These are phyloP conservation scores for Myripristis murdjan DNA, from an alignment of 2,797 vertebrate species.

Conservation along the genomic window DNA sequence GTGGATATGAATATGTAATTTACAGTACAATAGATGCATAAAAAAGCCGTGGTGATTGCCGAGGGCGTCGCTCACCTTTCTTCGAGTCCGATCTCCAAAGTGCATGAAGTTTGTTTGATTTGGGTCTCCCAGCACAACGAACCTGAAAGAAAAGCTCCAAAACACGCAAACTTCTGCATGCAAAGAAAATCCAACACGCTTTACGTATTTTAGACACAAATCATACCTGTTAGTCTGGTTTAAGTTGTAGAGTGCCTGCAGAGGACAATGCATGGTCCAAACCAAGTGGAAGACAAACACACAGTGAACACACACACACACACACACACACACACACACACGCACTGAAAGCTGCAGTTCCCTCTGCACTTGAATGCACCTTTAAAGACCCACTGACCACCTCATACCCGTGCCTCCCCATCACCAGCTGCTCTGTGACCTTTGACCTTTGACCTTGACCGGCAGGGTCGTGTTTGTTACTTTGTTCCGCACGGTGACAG, in stretches of 20 bases:
- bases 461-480: slow-evolving; percentile 9
- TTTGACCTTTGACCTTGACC: slow-evolving; percentile 34
- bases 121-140: slow-evolving; percentile 64
- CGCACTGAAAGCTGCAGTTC: slow-evolving; percentile 1
- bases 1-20: slow-evolving; percentile 51
- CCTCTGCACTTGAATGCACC: slow-evolving; percentile 39
- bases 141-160: slow-evolving; percentile 40
- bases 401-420: not conserved
- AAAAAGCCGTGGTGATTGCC: slow-evolving; percentile 20
- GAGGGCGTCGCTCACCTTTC: slow-evolving; percentile 9
- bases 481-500: not conserved
- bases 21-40: slow-evolving; percentile 40
- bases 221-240: not conserved
- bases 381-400: not conserved
- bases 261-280: not conserved
- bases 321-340: slow-evolving; percentile 27
- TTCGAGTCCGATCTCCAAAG: slow-evolving; percentile 19
- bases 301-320: too few relatives aligned
- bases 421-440: slow-evolving; percentile 21
- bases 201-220: not conserved
- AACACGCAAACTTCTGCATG: slow-evolving; percentile 33
- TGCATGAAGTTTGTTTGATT: slow-evolving; percentile 47
- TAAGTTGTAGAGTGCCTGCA: slow-evolving; percentile 5
- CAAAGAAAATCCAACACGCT: not conserved
- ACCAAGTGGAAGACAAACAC: not conserved